A percentile compares a stretch with the other conserved stretches of the same genome.
Conservation (phyloP, 2,888 invertebrate species). For the Cremastinae sp. region DNA sequence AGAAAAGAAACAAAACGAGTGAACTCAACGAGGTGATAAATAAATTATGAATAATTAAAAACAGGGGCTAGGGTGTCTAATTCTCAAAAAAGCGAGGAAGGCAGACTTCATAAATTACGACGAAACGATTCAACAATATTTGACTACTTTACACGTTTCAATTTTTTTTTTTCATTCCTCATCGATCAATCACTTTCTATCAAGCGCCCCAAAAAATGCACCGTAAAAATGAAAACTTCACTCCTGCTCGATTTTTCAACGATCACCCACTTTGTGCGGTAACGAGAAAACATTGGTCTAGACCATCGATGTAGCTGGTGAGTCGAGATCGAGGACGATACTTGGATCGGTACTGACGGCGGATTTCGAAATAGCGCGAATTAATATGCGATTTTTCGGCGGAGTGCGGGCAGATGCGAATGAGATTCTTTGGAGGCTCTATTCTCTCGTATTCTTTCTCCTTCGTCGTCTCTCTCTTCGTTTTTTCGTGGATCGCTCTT, state of each 20-base stretch:
- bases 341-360: conserved; percentile 65
- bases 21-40: conserved; percentile 27
- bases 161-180: conserved; percentile 36
- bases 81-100: conserved; percentile 18
- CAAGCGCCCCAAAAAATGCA: conserved; percentile 38
- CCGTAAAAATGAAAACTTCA: conserved; percentile 48
- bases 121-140: conserved; percentile 51
- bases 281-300: conserved; percentile 40
- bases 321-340: conserved; percentile 59
- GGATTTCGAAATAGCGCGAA: conserved; percentile 68
- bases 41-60: conserved; percentile 44
- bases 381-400: conserved; percentile 66
- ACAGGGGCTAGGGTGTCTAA: conserved; percentile 6
- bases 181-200: conserved; percentile 34
- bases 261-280: conserved; percentile 18
- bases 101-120: conserved; percentile 32
- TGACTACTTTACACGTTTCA: conserved; percentile 40
- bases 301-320: conserved; percentile 50
- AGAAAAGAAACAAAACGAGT: too few species aligned
- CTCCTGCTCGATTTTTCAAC: conserved; percentile 7
- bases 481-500: conserved; percentile 51
- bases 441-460: conserved; percentile 11
- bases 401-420: conserved; percentile 62
- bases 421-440: conserved; percentile 77
- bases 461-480: conserved; percentile 22